phyloP scores from a whole-genome alignment of 2,888 invertebrate species.

The Phalangium opilio region DNA sequence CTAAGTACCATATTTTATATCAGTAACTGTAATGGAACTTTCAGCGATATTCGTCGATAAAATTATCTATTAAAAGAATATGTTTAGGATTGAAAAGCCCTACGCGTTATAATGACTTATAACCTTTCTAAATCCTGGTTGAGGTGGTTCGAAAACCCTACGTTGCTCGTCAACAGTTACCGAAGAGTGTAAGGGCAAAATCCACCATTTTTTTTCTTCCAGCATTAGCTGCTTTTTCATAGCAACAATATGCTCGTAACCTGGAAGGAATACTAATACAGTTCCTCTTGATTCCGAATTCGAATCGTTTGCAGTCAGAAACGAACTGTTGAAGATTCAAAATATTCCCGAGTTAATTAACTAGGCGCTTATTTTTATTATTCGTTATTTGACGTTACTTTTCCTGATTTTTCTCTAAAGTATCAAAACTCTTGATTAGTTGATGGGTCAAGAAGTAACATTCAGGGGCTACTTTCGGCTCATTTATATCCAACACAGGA shows the following conservation, averaged over 20 bases:
- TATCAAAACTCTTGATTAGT: constrained; percentile 48
- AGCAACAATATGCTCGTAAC: constrained; percentile 18
- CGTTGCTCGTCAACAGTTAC: constrained; percentile 61
- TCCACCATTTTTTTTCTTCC: constrained; percentile 18
- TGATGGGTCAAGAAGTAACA: constrained; percentile 46
- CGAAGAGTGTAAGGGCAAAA: constrained; percentile 42
- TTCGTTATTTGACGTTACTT: too few species aligned
- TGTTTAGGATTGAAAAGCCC: constrained; percentile 27
- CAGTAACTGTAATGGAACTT: constrained; percentile 78
- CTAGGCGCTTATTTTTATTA: too few species aligned
- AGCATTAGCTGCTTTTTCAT: constrained; percentile 5
- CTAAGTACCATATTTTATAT: constrained; percentile 56
- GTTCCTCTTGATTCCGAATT: constrained; percentile 38
- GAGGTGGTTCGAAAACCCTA: constrained; percentile 44
- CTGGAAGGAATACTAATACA: constrained; percentile 78
- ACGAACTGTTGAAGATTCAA: too few species aligned
- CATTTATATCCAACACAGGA: constrained; percentile 35
- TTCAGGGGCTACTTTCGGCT: constrained; percentile 42
- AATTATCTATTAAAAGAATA: constrained; percentile 40
- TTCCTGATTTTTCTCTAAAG: constrained; percentile 40
- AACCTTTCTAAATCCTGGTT: constrained; percentile 50
- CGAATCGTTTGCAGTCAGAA: too few species aligned
- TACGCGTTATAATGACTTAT: not conserved
- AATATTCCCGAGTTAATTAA: too few species aligned
- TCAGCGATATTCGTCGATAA: constrained; percentile 83